Evolutionary conservation across 2,888 invertebrate genomes (phyloP), one percentile per base, ranked within the genome.

Genomic region (Apamea epomidion): DNA sequence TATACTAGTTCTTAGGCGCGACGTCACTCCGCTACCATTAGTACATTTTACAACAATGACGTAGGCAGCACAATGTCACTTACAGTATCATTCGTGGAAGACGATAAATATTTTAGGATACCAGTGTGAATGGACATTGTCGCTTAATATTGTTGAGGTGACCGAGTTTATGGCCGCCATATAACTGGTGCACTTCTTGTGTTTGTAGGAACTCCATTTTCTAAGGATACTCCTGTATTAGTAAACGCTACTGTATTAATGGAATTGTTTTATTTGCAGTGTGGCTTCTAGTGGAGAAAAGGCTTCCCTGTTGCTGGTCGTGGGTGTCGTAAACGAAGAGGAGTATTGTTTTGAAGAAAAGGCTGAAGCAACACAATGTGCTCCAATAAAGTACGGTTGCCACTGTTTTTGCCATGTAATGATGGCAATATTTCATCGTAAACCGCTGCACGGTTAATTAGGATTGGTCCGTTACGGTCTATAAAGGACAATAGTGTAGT

Each of bases 31-130:
- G 37, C 42, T 74, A 83, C 77, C 78, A 84, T 87, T 87, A 85
- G 58, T 81, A 72, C 77, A 74, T 78, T 84, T 87, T 89, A 89
- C 84, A 90, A 87, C 84, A 86, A 81, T 84, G 77, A 88, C 89
- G 89, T 91, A 90, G 91, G 89, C 85, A 90, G 90, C 89, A 86
- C 88, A 89, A 88, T 89, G 87, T 88, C 81, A 75, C 83, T 86
- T 83, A 87, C 83, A 84, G 73, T 86, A 88, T 89, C 86, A 88
- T 90, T 87, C 88, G 87, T 76, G 78, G 85, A 80, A 86, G 88
- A 87, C 89, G 89, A 92, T 93, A 91, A 96, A 95, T 95, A 94
- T 96, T 95, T 96, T 96, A 96, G 96, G 91, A 94, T 88, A 91
- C 85, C 91, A 91, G 95, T 96, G 96, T 96, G 96, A 96, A 96